Percentiles rank a stretch among this genome's conserved stretches.
These are phyloP conservation scores for Microcebus murinus DNA, from an alignment of 2,113 vertebrate genomes.

Conservation along the genomic window DNA sequence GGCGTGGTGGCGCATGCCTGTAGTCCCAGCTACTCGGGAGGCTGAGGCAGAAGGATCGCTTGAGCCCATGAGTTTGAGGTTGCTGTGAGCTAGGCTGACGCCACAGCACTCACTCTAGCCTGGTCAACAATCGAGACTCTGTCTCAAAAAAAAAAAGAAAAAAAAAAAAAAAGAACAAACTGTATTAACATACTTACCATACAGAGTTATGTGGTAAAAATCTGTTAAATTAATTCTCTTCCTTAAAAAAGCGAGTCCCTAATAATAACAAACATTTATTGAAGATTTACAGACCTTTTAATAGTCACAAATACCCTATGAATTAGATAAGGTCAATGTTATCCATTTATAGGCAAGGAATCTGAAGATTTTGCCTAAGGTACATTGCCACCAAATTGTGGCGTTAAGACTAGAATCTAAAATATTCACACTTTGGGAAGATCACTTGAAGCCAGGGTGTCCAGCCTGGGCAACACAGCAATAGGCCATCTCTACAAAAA, in stretches of 20 bases:
- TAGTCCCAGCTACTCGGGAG: too few relatives aligned
- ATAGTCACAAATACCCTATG: background rate
- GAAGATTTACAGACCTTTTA: background rate
- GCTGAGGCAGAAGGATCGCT: too few relatives aligned
- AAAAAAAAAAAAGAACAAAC: too few relatives aligned
- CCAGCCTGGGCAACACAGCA: too few relatives aligned
- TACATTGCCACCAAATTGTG: background rate
- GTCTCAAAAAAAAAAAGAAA: too few relatives aligned
- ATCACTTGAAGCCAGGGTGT: too few relatives aligned
- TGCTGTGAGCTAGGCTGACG: too few relatives aligned
- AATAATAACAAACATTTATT: slow-evolving; percentile 7
- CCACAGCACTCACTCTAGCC: too few relatives aligned
- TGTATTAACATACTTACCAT: background rate
- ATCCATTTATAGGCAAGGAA: slow-evolving; percentile 7
- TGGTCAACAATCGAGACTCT: too few relatives aligned
- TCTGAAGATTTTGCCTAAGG: background rate
- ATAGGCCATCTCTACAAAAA: too few relatives aligned
- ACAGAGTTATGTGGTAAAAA: background rate
- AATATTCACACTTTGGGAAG: background rate
- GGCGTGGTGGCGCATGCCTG: too few relatives aligned
- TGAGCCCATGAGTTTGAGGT: too few relatives aligned
- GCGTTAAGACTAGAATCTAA: background rate
- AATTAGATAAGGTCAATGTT: background rate
- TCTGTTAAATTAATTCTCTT: slow-evolving; percentile 1
- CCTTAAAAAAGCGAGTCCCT: background rate